Base-by-base conservation (phyloP, 2,113 vertebrate genomes). In the Vireo altiloquus region DNA sequence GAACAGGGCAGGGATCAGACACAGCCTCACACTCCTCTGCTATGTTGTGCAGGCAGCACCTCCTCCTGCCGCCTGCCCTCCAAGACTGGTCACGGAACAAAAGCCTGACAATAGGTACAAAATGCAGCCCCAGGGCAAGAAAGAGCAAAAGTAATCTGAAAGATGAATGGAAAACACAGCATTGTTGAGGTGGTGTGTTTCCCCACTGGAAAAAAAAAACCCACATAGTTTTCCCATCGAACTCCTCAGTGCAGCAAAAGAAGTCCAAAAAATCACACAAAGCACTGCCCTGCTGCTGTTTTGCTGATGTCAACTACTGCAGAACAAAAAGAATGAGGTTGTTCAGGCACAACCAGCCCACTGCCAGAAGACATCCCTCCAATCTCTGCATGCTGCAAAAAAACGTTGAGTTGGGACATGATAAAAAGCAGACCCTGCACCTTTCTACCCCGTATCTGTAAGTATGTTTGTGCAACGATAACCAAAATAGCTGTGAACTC, bases 321-420 rank as follows among this genome's bases (percentile, higher is more conserved):
- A 84, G 76, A 68, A 72, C 35, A 59, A 86, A 82, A 82, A 81
- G 21, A 47, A 84, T 7, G 3, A 81, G 17, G 30, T 16, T 50
- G 18, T 13, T 53, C 13, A 46, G 61, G 53, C 69, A 70, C 10
- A 5, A 53, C 33, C 42, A 78, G 50, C 28, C 59, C 1, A 0
- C n/a, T 56, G 42, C 75, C 56, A 40, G 46, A 52, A 76, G 53
- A 33, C 18, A 40, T 35, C 47, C 40, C 52, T 76, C 37, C 30
- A 0, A 53, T 30, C 33, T 28, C 44, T 49, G 53, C 21, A 30
- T 1, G 2, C 33, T 44, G 35, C 70, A 86, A 57, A 56, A 94
- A 79, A 91, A 0, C 2, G 0, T 9, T 0, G 0, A 70, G 21
- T 11, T 13, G 30, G 31, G 42, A 68, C 0, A 2, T 8, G 25